Conservation (phyloP, 1,140 invertebrate genomes). For the Drosophila sp. region DNA sequence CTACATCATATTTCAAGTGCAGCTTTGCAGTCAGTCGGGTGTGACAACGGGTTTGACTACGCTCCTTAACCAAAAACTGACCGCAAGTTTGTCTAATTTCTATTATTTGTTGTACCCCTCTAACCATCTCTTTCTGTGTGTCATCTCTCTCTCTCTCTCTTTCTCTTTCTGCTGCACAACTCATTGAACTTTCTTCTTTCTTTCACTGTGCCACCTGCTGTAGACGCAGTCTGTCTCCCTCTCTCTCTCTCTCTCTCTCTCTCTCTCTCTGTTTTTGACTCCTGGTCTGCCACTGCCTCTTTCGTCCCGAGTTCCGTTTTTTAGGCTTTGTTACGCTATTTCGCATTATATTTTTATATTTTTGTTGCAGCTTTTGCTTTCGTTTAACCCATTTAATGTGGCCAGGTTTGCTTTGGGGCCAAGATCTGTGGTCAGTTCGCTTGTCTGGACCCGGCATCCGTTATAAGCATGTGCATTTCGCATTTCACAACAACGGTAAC, state of each 20-base stretch:
- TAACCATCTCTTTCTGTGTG: background rate
- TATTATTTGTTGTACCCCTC: constrained; percentile 55
- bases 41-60: constrained; percentile 65
- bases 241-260: background rate
- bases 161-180: constrained; percentile 19
- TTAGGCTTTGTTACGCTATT: constrained; percentile 65
- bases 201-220: constrained; percentile 73
- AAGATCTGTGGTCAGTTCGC: constrained; percentile 14
- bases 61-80: constrained; percentile 54
- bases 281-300: background rate
- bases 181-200: constrained; percentile 79
- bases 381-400: constrained; percentile 81
- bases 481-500: constrained; percentile 48
- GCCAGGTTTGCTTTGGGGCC: constrained; percentile 12
- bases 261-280: background rate
- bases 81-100: constrained; percentile 77
- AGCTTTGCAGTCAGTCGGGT: constrained; percentile 45
- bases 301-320: constrained; percentile 46
- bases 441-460: constrained; percentile 59
- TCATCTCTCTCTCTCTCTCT: constrained; percentile 1
- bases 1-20: constrained; percentile 45
- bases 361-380: constrained; percentile 69
- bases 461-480: constrained; percentile 52
- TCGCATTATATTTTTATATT: constrained; percentile 57
- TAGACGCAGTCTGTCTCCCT: constrained; percentile 14